Conservation (phyloP, 2,113 vertebrate species). For the Myiagra hebetior region DNA sequence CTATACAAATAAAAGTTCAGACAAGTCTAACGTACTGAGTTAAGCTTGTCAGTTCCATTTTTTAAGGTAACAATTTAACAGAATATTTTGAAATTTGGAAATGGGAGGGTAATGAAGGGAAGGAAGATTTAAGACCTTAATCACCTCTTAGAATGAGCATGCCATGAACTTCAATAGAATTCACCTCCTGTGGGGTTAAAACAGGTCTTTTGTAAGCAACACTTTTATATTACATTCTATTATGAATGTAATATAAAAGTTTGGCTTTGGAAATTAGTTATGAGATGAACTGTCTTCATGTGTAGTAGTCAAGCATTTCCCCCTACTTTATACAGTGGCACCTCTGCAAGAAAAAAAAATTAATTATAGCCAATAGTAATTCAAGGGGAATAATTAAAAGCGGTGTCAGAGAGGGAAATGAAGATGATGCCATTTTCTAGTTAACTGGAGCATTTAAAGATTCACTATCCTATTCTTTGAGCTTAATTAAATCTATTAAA, state of each 20-base stretch:
- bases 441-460: constrained; percentile 72
- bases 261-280: constrained; percentile 68
- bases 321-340: constrained; percentile 19
- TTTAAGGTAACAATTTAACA: background rate
- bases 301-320: constrained; percentile 54
- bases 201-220: constrained; percentile 39
- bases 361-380: constrained; percentile 62
- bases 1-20: background rate
- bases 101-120: background rate
- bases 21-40: background rate
- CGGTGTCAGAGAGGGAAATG: constrained; percentile 13
- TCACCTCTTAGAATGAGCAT: background rate
- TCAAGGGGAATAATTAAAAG: constrained; percentile 69
- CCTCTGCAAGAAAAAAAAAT: constrained; percentile 45
- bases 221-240: constrained; percentile 56
- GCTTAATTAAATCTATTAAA: constrained; percentile 54
- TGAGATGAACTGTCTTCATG: constrained; percentile 33
- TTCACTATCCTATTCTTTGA: constrained; percentile 39
- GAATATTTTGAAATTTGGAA: background rate
- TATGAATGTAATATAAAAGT: too few species aligned
- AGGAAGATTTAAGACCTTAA: background rate
- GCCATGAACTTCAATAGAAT: background rate
- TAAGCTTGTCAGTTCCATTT: background rate
- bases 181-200: constrained; percentile 46
- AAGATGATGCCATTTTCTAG: constrained; percentile 68